Evolutionary conservation across 2,888 invertebrate genomes (phyloP).

Genomic region (Drosophila maculinotata): DNA sequence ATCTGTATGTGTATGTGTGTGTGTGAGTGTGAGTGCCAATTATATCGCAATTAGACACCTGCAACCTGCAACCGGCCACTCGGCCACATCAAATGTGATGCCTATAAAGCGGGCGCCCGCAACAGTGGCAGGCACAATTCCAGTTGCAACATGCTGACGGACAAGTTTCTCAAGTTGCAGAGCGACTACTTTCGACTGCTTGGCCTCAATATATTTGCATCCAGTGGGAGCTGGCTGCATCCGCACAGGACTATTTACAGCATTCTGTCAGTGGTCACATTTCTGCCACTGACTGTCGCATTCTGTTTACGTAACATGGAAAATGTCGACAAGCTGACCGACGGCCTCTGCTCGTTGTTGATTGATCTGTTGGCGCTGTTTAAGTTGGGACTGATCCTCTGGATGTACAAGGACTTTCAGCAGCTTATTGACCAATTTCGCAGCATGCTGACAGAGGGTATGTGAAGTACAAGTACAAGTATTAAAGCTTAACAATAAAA

Average conservation of each 20-base stretch:
- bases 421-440: slow-evolving; percentile 19
- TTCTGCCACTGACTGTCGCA: slow-evolving; percentile 31
- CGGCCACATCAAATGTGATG: background rate
- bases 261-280: slow-evolving; percentile 29
- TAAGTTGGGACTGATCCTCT: slow-evolving; percentile 28
- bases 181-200: slow-evolving; percentile 19
- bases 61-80: slow-evolving; percentile 4
- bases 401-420: slow-evolving; percentile 8
- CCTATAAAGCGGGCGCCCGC: slow-evolving; percentile 10
- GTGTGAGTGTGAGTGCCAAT: slow-evolving; percentile 19
- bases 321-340: slow-evolving; percentile 36
- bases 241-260: slow-evolving; percentile 12
- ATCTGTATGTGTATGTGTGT: background rate
- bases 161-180: slow-evolving; percentile 51
- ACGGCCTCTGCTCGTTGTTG: slow-evolving; percentile 33
- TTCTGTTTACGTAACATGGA: slow-evolving; percentile 33
- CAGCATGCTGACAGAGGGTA: background rate
- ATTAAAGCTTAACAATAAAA: no score
- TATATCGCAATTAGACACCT: slow-evolving; percentile 37
- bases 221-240: slow-evolving; percentile 8
- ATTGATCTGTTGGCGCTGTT: slow-evolving; percentile 36
- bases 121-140: background rate
- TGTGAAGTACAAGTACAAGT: no score
- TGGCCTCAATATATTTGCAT: slow-evolving; percentile 30
- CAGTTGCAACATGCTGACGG: slow-evolving; percentile 44